phyloP scores from a whole-genome alignment of 2,797 vertebrate species.

The Potorous gilbertii region DNA sequence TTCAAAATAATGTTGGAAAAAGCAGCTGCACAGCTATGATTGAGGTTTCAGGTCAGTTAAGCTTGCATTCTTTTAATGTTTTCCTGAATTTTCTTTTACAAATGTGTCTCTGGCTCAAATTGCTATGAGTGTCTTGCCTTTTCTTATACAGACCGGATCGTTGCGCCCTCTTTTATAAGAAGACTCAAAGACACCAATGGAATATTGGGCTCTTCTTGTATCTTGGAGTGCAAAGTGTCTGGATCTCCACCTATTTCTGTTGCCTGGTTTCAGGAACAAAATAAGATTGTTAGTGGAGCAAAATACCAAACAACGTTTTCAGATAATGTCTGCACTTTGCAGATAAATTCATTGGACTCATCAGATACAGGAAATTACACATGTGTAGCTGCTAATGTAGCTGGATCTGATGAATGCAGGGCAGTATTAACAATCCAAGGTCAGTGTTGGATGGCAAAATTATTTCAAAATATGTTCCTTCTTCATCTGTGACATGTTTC shows the following conservation, averaged over 20 bases:
- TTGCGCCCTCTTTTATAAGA: constrained; percentile 94
- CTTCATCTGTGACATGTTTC: constrained; percentile 47
- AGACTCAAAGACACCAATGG: constrained; percentile 91
- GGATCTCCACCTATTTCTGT: constrained; percentile 95
- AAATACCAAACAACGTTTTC: constrained; percentile 92
- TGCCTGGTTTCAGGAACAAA: constrained; percentile 92
- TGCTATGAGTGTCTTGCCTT: constrained; percentile 73
- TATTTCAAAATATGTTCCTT: constrained; percentile 4
- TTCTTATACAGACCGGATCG: constrained; percentile 91
- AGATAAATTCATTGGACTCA: constrained; percentile 90
- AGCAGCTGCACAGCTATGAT: constrained; percentile 95
- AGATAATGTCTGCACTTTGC: constrained; percentile 92
- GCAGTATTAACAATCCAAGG: constrained; percentile 93
- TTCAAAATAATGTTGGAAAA: constrained; percentile 96
- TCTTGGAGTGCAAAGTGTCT: constrained; percentile 96
- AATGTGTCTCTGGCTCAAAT: constrained; percentile 65
- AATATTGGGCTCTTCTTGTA: constrained; percentile 88
- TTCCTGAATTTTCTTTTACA: constrained; percentile 36
- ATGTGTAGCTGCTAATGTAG: constrained; percentile 93
- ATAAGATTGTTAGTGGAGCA: constrained; percentile 92
- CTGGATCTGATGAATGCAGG: constrained; percentile 92
- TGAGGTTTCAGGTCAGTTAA: constrained; percentile 94
- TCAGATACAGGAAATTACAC: constrained; percentile 92
- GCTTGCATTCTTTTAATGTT: constrained; percentile 53
- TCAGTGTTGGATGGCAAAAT: constrained; percentile 83